Evolutionary conservation across 1,140 invertebrate species (phyloP), one percentile per base, ranked within the genome.

Genomic region (Heliconius nattereri): DNA sequence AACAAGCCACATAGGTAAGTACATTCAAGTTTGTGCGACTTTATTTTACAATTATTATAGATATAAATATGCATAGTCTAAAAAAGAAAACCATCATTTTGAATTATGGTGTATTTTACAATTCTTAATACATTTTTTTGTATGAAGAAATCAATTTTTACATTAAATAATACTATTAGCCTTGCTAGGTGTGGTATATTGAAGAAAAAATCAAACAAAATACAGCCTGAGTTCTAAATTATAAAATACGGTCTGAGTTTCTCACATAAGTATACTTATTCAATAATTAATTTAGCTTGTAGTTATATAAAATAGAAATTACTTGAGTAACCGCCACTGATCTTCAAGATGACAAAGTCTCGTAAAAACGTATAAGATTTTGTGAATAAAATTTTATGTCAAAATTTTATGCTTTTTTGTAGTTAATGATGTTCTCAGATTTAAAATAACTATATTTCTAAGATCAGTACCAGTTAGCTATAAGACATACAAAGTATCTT

Each of bases 401-500:
- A 35, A 45, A 37, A 37, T 37, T 37, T 37, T 40, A 40, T 9
- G 9, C 37, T 1, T 6, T 45, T 13, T 45, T 45, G 13, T 45
- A 45, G 1, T 45, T 45, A 45, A 45, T 5, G 40, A 45, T 16
- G 13, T 45, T 16, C 0, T 16, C 16, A 16, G 40, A 5, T 23
- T 60, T 9, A 60, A 60, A 23, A 3, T 7, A n/a, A 23, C n/a
- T 29, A 29, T 29, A 66, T 16, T 26, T 66, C 9, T 26, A 13
- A 26, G 26, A 66, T 66, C 60, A 66, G 60, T 29, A 7, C 60
- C 60, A 66, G 60, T 66, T 26, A 16, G 2, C 9, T 66, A 26
- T 66, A 26, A 13, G 60, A 66, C 26, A 52, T 26, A 66, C 60
- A 66, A 66, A 66, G 60, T 66, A 66, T 66, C 60, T 66, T 66